These are phyloP conservation scores for Pristionchus mayeri DNA, from an alignment of 2,888 invertebrate genomes.

Conservation along the genomic window DNA sequence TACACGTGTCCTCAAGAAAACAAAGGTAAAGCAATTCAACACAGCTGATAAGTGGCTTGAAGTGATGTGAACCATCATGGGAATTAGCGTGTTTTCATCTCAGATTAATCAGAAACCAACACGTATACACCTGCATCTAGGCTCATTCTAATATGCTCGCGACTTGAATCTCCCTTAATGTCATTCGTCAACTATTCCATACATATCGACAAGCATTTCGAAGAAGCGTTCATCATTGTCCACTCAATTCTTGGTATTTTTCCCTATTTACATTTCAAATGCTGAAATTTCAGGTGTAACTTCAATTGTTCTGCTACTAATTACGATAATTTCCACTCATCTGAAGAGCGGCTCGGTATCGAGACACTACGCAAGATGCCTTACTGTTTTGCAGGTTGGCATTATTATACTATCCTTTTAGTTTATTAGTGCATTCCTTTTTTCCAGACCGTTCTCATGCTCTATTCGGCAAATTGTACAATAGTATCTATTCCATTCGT, in stretches of 20 bases:
- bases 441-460: background rate
- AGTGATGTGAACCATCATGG: too few species aligned
- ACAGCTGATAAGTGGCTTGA: too few species aligned
- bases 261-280: background rate
- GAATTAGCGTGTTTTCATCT: too few species aligned
- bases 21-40: too few species aligned
- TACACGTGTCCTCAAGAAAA: too few species aligned
- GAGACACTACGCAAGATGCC: slow-evolving; percentile 2
- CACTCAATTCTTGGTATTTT: background rate
- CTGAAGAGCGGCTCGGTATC: background rate
- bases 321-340: background rate
- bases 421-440: too few species aligned
- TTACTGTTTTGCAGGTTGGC: background rate
- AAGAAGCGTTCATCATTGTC: background rate
- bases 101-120: too few species aligned
- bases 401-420: too few species aligned
- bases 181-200: background rate
- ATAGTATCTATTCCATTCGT: slow-evolving; percentile 5
- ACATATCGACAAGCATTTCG: background rate
- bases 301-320: background rate
- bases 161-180: too few species aligned
- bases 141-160: too few species aligned
- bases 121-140: too few species aligned
- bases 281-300: background rate
- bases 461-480: background rate